Evolutionary conservation across 1,140 invertebrate genomes (phyloP).

Genomic region (Uloborus diversus): DNA sequence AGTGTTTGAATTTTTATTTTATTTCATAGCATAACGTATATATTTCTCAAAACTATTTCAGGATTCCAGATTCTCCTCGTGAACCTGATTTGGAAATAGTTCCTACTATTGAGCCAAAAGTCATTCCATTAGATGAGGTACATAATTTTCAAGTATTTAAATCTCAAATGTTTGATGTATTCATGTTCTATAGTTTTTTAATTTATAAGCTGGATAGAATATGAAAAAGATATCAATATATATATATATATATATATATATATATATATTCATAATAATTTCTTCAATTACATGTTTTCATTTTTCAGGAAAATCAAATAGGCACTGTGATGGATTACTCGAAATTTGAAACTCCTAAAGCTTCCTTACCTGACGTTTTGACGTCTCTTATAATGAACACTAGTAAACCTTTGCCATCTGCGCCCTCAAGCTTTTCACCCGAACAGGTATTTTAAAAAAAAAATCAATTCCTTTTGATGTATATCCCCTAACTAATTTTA

Average conservation of each 20-base stretch:
- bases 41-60: too few relatives aligned
- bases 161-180: background rate
- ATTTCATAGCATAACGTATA: too few relatives aligned
- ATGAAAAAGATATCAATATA: background rate
- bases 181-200: background rate
- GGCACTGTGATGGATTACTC: slow-evolving; percentile 57
- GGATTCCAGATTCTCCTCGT: slow-evolving; percentile 82
- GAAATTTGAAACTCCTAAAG: slow-evolving; percentile 30
- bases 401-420: background rate
- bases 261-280: background rate
- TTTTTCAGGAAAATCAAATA: slow-evolving; percentile 58
- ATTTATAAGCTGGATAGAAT: background rate
- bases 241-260: background rate
- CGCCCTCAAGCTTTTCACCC: background rate
- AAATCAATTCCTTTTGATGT: too few relatives aligned
- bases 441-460: slow-evolving; percentile 26
- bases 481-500: too few relatives aligned
- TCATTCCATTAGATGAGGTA: slow-evolving; percentile 88
- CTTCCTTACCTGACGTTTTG: slow-evolving; percentile 54
- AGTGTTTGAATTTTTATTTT: slow-evolving; percentile 12
- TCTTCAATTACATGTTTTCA: background rate
- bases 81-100: slow-evolving; percentile 87
- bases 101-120: slow-evolving; percentile 76
- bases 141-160: background rate
- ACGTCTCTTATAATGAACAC: slow-evolving; percentile 36